Conservation (phyloP, 64 coral and sea anemone species). For the Stylophora pistillata region DNA sequence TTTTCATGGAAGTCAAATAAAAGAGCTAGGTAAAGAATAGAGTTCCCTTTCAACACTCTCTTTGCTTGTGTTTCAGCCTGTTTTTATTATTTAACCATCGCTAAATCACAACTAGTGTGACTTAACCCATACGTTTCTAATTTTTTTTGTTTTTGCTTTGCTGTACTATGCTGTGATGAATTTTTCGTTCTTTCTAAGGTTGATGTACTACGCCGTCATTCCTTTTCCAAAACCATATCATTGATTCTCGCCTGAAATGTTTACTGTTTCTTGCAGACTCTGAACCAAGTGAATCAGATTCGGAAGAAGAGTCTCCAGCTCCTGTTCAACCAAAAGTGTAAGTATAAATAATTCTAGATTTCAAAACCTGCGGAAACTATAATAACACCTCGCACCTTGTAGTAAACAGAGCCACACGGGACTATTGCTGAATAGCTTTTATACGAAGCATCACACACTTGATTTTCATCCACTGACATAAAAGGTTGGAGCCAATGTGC, state of each 20-base stretch:
- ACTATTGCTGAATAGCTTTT: neutral
- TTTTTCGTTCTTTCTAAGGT: neutral
- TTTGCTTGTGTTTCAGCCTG: too few relatives aligned
- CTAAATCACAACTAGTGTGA: too few relatives aligned
- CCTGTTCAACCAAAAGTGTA: conserved; percentile 24
- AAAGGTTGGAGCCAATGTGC: too few relatives aligned
- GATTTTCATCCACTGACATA: neutral
- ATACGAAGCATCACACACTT: neutral
- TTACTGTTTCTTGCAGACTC: conserved; percentile 28
- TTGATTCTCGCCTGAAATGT: too few relatives aligned
- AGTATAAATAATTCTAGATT: neutral
- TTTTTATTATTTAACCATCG: too few relatives aligned
- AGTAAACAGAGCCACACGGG: neutral
- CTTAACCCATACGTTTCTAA: too few relatives aligned
- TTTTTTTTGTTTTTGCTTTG: too few relatives aligned
- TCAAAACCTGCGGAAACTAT: neutral
- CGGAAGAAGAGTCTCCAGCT: conserved; percentile 18
- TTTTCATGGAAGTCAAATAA: neutral
- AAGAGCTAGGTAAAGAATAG: neutral
- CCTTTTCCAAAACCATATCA: neutral
- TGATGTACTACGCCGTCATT: neutral
- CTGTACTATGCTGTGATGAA: too few relatives aligned
- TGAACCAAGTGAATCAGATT: conserved; percentile 60
- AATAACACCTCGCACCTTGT: neutral
- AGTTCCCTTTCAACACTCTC: neutral